phyloP scores from a whole-genome alignment of 2,888 invertebrate genomes.

The Caenorhabditis sinica region DNA sequence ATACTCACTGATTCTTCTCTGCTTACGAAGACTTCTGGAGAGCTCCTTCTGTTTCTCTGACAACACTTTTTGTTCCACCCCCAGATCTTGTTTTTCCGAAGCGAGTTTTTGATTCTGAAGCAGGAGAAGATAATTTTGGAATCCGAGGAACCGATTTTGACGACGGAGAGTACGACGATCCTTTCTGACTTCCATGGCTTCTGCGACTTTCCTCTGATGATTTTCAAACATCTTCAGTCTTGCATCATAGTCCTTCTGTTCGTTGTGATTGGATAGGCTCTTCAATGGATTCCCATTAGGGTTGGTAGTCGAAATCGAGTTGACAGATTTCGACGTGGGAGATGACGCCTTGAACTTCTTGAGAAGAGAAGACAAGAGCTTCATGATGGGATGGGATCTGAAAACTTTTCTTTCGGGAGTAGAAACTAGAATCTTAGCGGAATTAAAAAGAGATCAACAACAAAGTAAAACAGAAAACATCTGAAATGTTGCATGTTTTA shows the following conservation, averaged over 20 bases:
- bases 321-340: background rate
- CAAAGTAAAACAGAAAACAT: too few relatives aligned
- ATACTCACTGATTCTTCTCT: constrained; percentile 51
- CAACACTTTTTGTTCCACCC: constrained; percentile 16
- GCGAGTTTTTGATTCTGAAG: constrained; percentile 33
- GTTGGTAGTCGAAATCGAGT: background rate
- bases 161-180: constrained; percentile 45
- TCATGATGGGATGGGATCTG: constrained; percentile 1
- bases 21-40: constrained; percentile 28
- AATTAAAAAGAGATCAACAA: too few relatives aligned
- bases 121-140: constrained; percentile 35
- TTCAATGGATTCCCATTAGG: background rate
- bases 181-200: constrained; percentile 14
- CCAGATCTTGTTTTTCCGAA: constrained; percentile 21
- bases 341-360: constrained; percentile 18
- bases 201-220: background rate
- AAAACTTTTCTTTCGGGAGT: background rate
- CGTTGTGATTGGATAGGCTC: background rate
- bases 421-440: background rate
- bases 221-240: constrained; percentile 19
- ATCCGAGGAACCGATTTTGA: constrained; percentile 42
- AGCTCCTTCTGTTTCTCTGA: constrained; percentile 30
- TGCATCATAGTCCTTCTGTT: background rate
- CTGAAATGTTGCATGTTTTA: too few relatives aligned
- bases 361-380: constrained; percentile 17